phyloP scores from a whole-genome alignment of 2,797 vertebrate species.

The Eleutherodactylus coqui region DNA sequence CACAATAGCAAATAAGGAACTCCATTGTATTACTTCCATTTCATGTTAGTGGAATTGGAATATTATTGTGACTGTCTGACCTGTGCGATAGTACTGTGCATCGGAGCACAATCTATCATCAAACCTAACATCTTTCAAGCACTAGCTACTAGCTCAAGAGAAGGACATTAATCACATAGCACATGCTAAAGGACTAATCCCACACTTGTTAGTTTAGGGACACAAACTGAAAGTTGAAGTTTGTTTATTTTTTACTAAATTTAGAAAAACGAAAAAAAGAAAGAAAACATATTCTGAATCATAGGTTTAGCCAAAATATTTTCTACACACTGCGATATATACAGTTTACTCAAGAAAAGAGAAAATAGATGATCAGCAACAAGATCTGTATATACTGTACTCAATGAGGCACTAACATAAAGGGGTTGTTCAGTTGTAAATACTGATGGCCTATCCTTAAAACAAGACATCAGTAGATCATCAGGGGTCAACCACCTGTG shows the following conservation, averaged over 20 bases:
- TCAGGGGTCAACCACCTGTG: too few species aligned
- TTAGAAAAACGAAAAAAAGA: not conserved
- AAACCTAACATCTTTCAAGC: not conserved
- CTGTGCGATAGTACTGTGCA: not conserved
- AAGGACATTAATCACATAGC: not conserved
- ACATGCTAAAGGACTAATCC: not conserved
- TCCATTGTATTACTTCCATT: not conserved
- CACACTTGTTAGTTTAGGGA: not conserved
- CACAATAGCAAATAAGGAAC: not conserved
- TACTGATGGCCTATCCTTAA: too few species aligned
- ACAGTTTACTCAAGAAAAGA: not conserved
- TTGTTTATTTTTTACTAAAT: not conserved
- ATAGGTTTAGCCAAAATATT: not conserved
- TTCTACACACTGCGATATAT: not conserved
- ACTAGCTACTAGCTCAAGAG: not conserved
- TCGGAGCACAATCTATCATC: not conserved
- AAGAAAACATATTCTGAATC: not conserved
- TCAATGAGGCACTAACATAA: too few species aligned
- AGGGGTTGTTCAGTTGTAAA: too few species aligned
- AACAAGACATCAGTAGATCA: too few species aligned
- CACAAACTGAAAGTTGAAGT: not conserved
- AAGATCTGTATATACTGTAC: not conserved
- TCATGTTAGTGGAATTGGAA: not conserved
- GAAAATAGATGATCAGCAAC: not conserved
- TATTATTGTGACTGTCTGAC: not conserved